These are phyloP conservation scores for Erannis defoliaria DNA, from an alignment of 2,888 invertebrate genomes.

Conservation along the genomic window DNA sequence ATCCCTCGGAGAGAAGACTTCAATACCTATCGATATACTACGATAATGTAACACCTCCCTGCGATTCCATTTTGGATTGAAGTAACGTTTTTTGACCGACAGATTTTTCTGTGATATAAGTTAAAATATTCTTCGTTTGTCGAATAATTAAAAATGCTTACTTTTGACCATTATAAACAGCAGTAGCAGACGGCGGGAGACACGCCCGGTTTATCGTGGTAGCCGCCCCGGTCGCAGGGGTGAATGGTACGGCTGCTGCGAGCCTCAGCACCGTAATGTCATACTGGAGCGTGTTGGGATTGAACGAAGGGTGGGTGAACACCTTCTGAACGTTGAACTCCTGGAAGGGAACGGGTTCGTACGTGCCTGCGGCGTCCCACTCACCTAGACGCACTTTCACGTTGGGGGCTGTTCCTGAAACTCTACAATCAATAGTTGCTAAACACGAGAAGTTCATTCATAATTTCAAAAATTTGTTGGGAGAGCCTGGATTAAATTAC, in stretches of 20 bases:
- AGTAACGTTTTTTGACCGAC: no score
- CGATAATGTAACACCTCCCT: no score
- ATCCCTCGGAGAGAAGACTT: no score
- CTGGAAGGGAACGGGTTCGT: conserved; percentile 88
- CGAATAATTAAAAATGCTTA: no score
- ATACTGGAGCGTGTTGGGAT: conserved; percentile 90
- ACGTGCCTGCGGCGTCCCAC: conserved; percentile 89
- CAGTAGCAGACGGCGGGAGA: conserved; percentile 77
- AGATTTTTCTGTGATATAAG: no score
- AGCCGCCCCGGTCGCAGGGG: conserved; percentile 74
- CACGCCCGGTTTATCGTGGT: conserved; percentile 88
- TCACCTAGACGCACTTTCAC: conserved; percentile 91
- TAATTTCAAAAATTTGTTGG: no score
- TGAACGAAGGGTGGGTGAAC: conserved; percentile 89
- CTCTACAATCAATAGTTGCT: no score
- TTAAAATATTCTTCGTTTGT: no score
- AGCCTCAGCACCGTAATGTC: conserved; percentile 93
- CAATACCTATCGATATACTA: no score
- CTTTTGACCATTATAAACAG: conserved; percentile 82
- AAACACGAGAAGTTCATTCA: no score
- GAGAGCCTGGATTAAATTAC: no score
- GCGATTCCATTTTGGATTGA: no score
- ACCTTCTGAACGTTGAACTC: conserved; percentile 87
- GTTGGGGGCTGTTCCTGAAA: conserved; percentile 79
- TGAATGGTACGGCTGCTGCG: conserved; percentile 84